These are phyloP conservation scores for Poicephalus meyeri DNA, from an alignment of 2,113 vertebrate genomes.

Conservation along the genomic window DNA sequence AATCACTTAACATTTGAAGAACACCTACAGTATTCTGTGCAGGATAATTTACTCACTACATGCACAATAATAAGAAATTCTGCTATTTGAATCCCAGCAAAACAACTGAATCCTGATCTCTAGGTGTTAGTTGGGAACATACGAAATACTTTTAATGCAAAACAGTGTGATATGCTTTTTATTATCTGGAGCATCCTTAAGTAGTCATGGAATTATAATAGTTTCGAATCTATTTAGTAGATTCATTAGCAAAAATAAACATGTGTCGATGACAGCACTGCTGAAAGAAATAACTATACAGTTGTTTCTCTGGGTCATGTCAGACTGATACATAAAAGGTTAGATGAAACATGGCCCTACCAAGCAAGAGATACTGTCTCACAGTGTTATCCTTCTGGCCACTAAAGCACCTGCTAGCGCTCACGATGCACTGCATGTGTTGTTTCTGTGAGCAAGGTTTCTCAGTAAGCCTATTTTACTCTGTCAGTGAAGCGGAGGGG, in stretches of 20 bases:
- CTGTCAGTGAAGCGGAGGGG: background rate
- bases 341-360: background rate
- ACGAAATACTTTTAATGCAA: background rate
- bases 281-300: background rate
- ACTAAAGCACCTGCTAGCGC: constrained; percentile 60
- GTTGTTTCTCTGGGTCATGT: background rate
- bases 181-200: background rate
- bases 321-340: constrained; percentile 33
- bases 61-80: background rate
- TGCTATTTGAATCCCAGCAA: background rate
- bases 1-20: background rate
- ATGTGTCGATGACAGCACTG: background rate
- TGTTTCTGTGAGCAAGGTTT: background rate
- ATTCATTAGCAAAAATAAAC: background rate
- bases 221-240: background rate
- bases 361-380: background rate
- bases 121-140: background rate
- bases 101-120: background rate
- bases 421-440: background rate
- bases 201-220: background rate
- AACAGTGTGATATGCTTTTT: background rate
- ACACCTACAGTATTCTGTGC: background rate
- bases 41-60: background rate
- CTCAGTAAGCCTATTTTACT: background rate
- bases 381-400: constrained; percentile 1